A percentile compares a stretch with the other conserved stretches of the same genome.
Conservation (phyloP, 2,888 invertebrate genomes). For the Leptopilina myrica region DNA sequence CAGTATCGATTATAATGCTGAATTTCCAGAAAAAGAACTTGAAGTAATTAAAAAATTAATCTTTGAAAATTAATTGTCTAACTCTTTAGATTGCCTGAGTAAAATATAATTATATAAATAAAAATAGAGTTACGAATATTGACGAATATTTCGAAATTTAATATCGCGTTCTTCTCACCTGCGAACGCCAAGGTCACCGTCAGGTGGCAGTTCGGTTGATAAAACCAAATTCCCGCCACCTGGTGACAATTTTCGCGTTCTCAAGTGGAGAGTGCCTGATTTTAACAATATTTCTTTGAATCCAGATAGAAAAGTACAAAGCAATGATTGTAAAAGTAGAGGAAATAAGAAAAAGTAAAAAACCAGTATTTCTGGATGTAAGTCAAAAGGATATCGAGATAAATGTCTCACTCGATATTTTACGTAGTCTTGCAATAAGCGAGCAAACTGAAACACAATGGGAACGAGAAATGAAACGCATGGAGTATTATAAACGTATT, state of each 20-base stretch:
- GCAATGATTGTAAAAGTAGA: constrained; percentile 62
- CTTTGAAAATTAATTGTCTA: neutral
- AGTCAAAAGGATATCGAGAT: constrained; percentile 48
- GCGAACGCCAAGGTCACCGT: too few relatives aligned
- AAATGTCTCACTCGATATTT: constrained; percentile 57
- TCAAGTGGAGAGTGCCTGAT: too few relatives aligned
- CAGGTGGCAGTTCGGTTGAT: too few relatives aligned
- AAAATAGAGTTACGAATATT: too few relatives aligned
- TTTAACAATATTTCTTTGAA: too few relatives aligned
- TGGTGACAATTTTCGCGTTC: too few relatives aligned
- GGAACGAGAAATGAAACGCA: constrained; percentile 80
- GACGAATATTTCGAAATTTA: too few relatives aligned
- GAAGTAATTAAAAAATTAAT: constrained; percentile 72
- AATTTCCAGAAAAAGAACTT: constrained; percentile 81
- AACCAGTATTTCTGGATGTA: neutral
- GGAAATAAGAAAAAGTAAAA: constrained; percentile 56
- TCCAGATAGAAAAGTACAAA: constrained; percentile 60
- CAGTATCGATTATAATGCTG: constrained; percentile 77
- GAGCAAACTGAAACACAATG: constrained; percentile 77
- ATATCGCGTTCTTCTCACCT: too few relatives aligned
- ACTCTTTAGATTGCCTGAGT: too few relatives aligned
- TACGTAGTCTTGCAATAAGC: constrained; percentile 66
- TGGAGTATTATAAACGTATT: constrained; percentile 78
- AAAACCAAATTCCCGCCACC: too few relatives aligned
- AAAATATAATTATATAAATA: too few relatives aligned